Evolutionary conservation across 1,140 invertebrate genomes (phyloP), one percentile per base, ranked within the genome.

Genomic region (Lucilia cuprina): DNA sequence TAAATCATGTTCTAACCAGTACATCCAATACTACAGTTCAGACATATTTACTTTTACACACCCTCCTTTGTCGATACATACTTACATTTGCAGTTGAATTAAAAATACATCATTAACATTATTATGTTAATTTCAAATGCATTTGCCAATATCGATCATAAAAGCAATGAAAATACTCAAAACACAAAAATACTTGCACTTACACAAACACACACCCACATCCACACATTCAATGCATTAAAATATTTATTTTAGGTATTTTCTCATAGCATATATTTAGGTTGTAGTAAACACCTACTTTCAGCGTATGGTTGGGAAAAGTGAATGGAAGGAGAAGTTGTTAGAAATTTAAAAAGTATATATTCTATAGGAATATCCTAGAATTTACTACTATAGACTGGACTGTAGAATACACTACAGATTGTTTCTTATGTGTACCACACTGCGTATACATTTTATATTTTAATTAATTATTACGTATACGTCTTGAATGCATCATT

Each of bases 51-150:
- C 41, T 8, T 41, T 41, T 41, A 70, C 21, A 70, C n/a, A 70
- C 55, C 55, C 55, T 0, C 55, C 25, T 30, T 30, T 30, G 25
- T 30, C 25, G 25, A 30, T 3, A 30, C 25, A 30, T 30, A 30
- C 25, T 2, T 14, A 17, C 55, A 17, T 7, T n/a, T n/a, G 14
- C 55, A 60, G 55, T 60, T n/a, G 41, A 41, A 41, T 30, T 41
- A 5, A 41, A 41, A 41, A 41, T 21, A 70, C 65, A 70, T 70
- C n/a, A 70, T 70, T 70, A 70, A 70, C 19, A 70, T 70, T 70
- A 70, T 70, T 70, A 70, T 70, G 65, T 70, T 70, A 70, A 70
- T 70, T 70, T 70, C n/a, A 12, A 70, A 70, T 70, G 65, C 65
- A 70, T 70, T 70, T 70, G 5, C n/a, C n/a, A 70, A 70, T 70